These are phyloP conservation scores for Microctonus brassicae DNA, from an alignment of 2,888 invertebrate genomes.

Conservation along the genomic window DNA sequence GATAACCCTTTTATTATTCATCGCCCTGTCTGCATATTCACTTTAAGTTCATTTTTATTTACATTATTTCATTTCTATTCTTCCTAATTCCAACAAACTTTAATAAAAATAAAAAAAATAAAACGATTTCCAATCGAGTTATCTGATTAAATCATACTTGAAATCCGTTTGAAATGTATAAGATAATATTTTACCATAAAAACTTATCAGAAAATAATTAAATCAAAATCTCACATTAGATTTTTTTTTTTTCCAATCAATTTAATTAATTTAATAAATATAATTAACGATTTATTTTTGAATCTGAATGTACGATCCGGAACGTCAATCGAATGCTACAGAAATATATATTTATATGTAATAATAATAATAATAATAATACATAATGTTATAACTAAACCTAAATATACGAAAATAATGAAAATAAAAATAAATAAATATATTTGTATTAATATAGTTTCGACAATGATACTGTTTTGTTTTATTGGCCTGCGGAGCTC, in stretches of 20 bases:
- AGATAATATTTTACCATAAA: not conserved
- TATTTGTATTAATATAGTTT: slow-evolving; percentile 57
- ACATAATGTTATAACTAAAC: slow-evolving; percentile 69
- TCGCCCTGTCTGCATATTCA: not conserved
- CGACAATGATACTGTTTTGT: slow-evolving; percentile 46
- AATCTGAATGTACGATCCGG: slow-evolving; percentile 68
- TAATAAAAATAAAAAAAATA: slow-evolving; percentile 1
- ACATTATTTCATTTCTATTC: not conserved
- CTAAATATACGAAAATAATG: slow-evolving; percentile 65
- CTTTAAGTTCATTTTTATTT: not conserved
- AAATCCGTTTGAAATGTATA: not conserved
- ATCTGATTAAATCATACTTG: not conserved
- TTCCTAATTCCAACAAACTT: not conserved
- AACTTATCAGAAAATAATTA: not conserved
- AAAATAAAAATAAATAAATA: slow-evolving; percentile 62
- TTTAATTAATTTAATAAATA: not conserved
- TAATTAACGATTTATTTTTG: slow-evolving; percentile 44
- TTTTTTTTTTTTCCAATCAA: too few relatives aligned
- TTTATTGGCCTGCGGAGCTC: slow-evolving; percentile 61
- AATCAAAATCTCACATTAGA: too few relatives aligned
- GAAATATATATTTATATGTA: slow-evolving; percentile 48
- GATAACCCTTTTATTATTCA: too few relatives aligned
- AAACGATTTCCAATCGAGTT: not conserved
- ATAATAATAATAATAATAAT: slow-evolving; percentile 44
- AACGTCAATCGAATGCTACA: slow-evolving; percentile 65